Conservation (phyloP, 2,797 vertebrate species). For the Acanthurus tractus region DNA sequence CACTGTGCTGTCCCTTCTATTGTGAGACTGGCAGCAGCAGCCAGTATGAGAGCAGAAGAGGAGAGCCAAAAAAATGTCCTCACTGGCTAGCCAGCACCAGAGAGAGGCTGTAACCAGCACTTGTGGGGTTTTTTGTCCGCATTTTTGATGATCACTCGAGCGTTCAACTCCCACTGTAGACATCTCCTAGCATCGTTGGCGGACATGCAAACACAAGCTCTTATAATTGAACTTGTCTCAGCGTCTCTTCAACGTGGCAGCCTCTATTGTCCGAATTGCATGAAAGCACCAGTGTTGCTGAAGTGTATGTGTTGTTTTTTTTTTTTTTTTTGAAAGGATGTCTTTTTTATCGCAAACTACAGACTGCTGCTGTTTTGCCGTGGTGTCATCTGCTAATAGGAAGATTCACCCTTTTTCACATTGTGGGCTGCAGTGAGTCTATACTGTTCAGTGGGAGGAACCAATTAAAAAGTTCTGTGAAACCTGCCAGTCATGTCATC, state of each 20-base stretch:
- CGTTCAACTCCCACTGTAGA: slow-evolving; percentile 23
- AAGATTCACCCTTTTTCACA: slow-evolving; percentile 6
- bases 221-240: slow-evolving; percentile 33
- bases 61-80: slow-evolving; percentile 44
- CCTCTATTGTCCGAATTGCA: slow-evolving; percentile 30
- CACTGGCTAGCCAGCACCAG: slow-evolving; percentile 14
- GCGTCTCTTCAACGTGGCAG: slow-evolving; percentile 26
- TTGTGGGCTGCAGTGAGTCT: slow-evolving; percentile 9
- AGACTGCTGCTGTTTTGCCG: slow-evolving; percentile 13
- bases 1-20: slow-evolving; percentile 60
- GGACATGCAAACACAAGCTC: slow-evolving; percentile 30
- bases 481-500: slow-evolving; percentile 41
- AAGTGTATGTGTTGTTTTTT: slow-evolving; percentile 14
- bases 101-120: slow-evolving; percentile 29
- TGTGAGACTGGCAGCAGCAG: slow-evolving; percentile 62
- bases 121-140: slow-evolving; percentile 34
- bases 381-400: slow-evolving; percentile 34
- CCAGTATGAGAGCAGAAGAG: slow-evolving; percentile 50
- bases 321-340: slow-evolving; percentile 20
- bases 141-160: slow-evolving; percentile 25
- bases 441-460: slow-evolving; percentile 38
- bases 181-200: slow-evolving; percentile 1
- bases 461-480: slow-evolving; percentile 52
- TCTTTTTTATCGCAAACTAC: background rate
- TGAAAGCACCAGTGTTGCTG: background rate